Conservation (phyloP, 2,113 vertebrate species). For the Scomber colias region DNA sequence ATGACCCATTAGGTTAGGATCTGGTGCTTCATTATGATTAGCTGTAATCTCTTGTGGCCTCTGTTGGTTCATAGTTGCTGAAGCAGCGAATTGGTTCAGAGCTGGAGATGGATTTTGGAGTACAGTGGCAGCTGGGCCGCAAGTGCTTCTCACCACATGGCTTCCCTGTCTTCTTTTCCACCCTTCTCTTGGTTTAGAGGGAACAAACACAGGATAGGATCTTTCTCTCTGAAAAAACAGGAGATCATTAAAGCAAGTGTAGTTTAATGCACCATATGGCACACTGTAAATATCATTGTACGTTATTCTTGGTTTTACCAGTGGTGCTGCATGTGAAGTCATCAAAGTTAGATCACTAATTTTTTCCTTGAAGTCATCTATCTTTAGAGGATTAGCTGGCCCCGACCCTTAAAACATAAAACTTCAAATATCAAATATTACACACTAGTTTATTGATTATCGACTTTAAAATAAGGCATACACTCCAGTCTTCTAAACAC, state of each 20-base stretch:
- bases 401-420: slow-evolving; percentile 80
- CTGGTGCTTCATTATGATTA: slow-evolving; percentile 20
- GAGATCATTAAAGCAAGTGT: slow-evolving; percentile 5
- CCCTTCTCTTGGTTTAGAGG: slow-evolving; percentile 75
- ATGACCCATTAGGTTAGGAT: slow-evolving; percentile 33
- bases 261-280: not conserved
- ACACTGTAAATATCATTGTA: not conserved
- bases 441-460: slow-evolving; percentile 7
- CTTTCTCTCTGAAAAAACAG: slow-evolving; percentile 64
- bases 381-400: slow-evolving; percentile 79
- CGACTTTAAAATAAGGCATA: not conserved
- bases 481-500: not conserved
- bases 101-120: slow-evolving; percentile 22
- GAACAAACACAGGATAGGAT: slow-evolving; percentile 72
- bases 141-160: slow-evolving; percentile 28
- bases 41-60: slow-evolving; percentile 47
- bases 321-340: slow-evolving; percentile 71
- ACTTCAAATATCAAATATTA: slow-evolving; percentile 22
- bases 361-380: slow-evolving; percentile 84
- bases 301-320: slow-evolving; percentile 64
- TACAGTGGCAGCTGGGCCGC: slow-evolving; percentile 14
- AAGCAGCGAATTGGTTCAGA: slow-evolving; percentile 20
- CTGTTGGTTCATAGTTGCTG: slow-evolving; percentile 7
- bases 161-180: slow-evolving; percentile 60
- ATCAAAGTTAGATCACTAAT: slow-evolving; percentile 67